Percentiles rank a stretch among this genome's conserved stretches.
Conservation (phyloP, 2,888 invertebrate species). For the Cenopis cana region DNA sequence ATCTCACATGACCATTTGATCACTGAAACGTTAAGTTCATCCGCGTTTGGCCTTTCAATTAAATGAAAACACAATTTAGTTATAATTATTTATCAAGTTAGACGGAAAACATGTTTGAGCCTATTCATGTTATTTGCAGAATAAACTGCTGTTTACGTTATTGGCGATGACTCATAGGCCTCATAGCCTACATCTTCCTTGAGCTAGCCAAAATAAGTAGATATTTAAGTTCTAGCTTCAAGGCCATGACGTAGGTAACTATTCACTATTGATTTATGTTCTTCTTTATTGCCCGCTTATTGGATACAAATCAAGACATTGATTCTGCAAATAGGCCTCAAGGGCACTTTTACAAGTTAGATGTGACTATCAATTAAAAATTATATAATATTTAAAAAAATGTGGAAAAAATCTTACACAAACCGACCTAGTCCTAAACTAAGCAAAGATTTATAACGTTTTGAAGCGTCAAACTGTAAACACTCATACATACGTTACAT, state of each 20-base stretch:
- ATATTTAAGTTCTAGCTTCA: background rate
- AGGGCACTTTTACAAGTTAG: no score
- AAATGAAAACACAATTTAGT: background rate
- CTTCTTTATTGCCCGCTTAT: no score
- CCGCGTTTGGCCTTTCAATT: background rate
- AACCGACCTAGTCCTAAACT: no score
- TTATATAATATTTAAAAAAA: no score
- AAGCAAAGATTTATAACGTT: no score
- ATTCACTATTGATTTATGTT: no score
- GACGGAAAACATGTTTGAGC: background rate
- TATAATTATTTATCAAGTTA: background rate
- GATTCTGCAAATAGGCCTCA: no score
- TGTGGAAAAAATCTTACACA: no score
- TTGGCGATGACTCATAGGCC: background rate
- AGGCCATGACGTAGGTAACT: background rate
- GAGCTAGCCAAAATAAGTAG: background rate
- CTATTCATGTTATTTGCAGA: background rate
- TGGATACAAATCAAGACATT: no score
- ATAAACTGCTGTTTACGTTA: background rate
- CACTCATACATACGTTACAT: no score
- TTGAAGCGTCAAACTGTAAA: no score
- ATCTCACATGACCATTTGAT: constrained; percentile 25
- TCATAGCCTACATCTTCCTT: background rate
- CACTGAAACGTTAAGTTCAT: constrained; percentile 20
- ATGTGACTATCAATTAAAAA: no score